phyloP scores from a whole-genome alignment of 92 coral and sea anemone genomes.

The Actinostola sp. region DNA sequence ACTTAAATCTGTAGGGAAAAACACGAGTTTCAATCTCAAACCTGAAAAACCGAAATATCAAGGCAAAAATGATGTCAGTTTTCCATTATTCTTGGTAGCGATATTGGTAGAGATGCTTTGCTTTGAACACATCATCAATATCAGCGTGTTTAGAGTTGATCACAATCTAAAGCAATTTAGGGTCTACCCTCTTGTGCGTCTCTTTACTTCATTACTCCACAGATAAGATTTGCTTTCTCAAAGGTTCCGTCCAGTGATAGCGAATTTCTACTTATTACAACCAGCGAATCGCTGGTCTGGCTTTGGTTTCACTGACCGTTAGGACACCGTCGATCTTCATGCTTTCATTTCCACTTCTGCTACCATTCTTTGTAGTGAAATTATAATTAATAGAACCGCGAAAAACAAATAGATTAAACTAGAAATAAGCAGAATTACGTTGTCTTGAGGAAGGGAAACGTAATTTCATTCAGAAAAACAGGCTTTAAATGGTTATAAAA shows the following conservation, averaged over 20 bases:
- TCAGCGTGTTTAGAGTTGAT: slow-evolving; percentile 11
- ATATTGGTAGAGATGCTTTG: slow-evolving; percentile 6
- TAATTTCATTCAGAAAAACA: background rate
- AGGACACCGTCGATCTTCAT: no score
- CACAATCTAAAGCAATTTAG: slow-evolving; percentile 30
- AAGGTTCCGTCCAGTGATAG: slow-evolving; percentile 7
- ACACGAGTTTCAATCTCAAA: background rate
- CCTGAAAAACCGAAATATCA: background rate
- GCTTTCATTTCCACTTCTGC: background rate
- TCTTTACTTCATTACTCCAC: background rate
- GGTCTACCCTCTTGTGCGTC: slow-evolving; percentile 26
- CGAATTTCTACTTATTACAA: background rate
- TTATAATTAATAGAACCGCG: slow-evolving; percentile 11
- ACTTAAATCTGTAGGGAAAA: no score
- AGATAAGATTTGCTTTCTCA: slow-evolving; percentile 20
- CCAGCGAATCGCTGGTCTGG: no score
- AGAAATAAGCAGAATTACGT: background rate
- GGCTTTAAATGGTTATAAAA: background rate
- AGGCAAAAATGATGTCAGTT: background rate
- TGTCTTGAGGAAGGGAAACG: background rate
- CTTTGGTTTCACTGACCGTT: no score
- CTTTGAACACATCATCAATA: slow-evolving; percentile 6
- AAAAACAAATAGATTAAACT: background rate
- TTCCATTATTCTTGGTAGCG: background rate
- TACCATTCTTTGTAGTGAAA: background rate